Evolutionary conservation across 2,888 invertebrate species (phyloP).

Genomic region (Microplitis manilae): DNA sequence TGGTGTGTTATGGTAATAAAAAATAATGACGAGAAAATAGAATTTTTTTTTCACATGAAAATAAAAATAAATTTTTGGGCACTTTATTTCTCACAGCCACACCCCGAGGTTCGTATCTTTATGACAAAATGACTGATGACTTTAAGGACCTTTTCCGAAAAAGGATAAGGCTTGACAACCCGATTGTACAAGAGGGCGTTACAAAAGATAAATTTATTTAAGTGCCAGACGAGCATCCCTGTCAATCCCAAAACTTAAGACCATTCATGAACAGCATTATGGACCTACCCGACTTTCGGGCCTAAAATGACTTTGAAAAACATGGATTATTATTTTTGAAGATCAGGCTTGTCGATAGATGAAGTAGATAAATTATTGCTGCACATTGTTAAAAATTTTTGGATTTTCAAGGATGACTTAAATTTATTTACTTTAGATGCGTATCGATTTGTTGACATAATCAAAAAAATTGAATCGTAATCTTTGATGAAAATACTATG

Average conservation of each 20-base stretch:
- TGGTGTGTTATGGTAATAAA: not conserved
- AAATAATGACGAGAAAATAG: not conserved
- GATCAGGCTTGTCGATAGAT: not conserved
- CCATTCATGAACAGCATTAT: slow-evolving; percentile 30
- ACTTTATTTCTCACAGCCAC: not conserved
- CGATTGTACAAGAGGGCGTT: slow-evolving; percentile 26
- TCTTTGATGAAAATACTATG: no score
- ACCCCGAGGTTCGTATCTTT: slow-evolving; percentile 29
- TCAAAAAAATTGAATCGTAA: no score
- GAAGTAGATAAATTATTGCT: not conserved
- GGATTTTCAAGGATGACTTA: no score
- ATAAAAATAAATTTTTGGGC: not conserved
- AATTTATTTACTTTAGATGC: no score
- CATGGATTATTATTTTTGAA: not conserved
- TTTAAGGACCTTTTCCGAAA: slow-evolving; percentile 37
- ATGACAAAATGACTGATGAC: slow-evolving; percentile 7
- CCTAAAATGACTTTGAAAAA: slow-evolving; percentile 4
- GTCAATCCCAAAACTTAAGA: slow-evolving; percentile 28
- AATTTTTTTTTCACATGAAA: no score
- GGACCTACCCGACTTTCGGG: slow-evolving; percentile 33
- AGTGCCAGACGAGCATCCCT: slow-evolving; percentile 49
- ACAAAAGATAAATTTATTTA: slow-evolving; percentile 54
- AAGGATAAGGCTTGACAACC: slow-evolving; percentile 35
- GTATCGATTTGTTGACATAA: no score
- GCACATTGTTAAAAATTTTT: no score